Base-by-base conservation (phyloP, 2,113 vertebrate species). In the Pterophyllum scalare region DNA sequence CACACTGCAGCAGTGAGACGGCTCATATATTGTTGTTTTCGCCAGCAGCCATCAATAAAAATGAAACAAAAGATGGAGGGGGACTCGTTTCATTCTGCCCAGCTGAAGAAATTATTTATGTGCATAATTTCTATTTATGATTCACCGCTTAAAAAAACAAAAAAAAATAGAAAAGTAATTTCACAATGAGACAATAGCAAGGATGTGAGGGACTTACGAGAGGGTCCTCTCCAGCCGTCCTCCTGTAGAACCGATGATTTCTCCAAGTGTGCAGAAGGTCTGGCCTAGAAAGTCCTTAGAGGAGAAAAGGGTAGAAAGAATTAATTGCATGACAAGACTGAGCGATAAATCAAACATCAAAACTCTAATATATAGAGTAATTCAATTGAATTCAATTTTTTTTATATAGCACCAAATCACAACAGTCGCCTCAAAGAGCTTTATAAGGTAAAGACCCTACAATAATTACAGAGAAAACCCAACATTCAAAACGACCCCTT, bases 201-300 rank as follows among this genome's bases (percentile, higher is more conserved):
- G 43, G 26, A 22, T 46, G 33, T 26, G 28, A 28, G 60, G 40
- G 56, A 95, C 96, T 96, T 92, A 96, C 96, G 95, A 96, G 46
- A 96, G 93, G 46, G 86, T 92, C 83, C 79, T 95, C 86, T 96
- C 95, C 88, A 95, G 78, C 28, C 95, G 93, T 65, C 95, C 94
- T 62, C 95, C 95, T 13, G 93, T 79, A 28, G 95, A 95, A 49
- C 96, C 96, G 12, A 96, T 96, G 89, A 96, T 96, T 92, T 96
- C 96, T 86, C 96, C 96, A 12, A 96, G 95, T 67, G 96, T 96
- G 74, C 96, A 96, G 89, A 96, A 96, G 22, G 95, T 96, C 92
- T 96, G 96, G 75, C 96, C 96, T 80, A 96, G 92, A 87, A 96
- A 96, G 85, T 96, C 95, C 96, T 96, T 49, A 5, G 12, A 61